phyloP scores from a whole-genome alignment of 2,797 vertebrate species.

The Protonibea diacanthus region DNA sequence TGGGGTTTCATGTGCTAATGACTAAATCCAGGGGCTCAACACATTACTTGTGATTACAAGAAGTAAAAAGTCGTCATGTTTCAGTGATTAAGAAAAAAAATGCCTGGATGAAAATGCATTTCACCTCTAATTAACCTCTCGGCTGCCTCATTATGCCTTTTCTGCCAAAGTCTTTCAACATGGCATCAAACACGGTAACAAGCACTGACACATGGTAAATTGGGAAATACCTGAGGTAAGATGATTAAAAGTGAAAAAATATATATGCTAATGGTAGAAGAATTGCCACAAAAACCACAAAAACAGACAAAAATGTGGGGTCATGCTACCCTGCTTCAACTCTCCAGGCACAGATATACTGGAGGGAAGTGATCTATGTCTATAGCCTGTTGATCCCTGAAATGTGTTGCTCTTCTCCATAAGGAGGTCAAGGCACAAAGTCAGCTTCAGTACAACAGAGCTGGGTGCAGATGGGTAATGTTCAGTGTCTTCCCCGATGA shows the following conservation, averaged over 20 bases:
- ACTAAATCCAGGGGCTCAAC: constrained; percentile 2
- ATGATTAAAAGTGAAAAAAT: background rate
- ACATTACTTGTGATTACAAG: constrained; percentile 7
- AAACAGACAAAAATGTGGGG: constrained; percentile 2
- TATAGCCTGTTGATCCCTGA: constrained; percentile 17
- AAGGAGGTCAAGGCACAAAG: constrained; percentile 26
- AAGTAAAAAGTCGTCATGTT: constrained; percentile 33
- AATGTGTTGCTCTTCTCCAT: constrained; percentile 2
- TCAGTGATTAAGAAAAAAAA: constrained; percentile 26
- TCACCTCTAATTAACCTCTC: constrained; percentile 64
- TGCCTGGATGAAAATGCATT: constrained; percentile 35
- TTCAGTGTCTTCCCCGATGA: constrained; percentile 9
- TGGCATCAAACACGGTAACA: constrained; percentile 25
- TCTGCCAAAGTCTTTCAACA: constrained; percentile 7
- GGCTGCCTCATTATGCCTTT: constrained; percentile 32
- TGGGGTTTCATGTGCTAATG: background rate
- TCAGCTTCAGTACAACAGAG: constrained; percentile 10
- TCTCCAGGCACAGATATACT: background rate
- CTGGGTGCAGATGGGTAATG: constrained; percentile 13
- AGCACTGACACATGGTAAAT: constrained; percentile 3
- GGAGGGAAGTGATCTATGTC: constrained; percentile 11
- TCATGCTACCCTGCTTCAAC: background rate
- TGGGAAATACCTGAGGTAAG: background rate
- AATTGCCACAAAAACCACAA: background rate
- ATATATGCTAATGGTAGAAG: background rate